A percentile compares a stretch with the other conserved stretches of the same genome.
These are phyloP conservation scores for Centroberyx gerrardi DNA, from an alignment of 2,797 vertebrate species.

Conservation along the genomic window DNA sequence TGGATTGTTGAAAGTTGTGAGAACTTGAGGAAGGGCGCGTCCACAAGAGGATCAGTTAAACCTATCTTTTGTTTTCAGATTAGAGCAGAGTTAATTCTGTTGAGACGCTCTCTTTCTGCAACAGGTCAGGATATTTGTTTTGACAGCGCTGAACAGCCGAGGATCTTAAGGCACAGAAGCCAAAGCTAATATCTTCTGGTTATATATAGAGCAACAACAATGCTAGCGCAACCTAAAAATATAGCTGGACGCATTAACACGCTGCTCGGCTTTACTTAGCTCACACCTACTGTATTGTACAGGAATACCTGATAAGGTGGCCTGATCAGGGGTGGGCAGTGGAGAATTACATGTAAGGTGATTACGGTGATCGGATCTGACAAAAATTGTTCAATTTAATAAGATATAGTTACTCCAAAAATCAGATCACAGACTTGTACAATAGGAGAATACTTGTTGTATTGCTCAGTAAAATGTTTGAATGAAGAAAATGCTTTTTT, in stretches of 20 bases:
- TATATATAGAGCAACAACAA: slow-evolving; percentile 55
- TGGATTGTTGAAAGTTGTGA: no score
- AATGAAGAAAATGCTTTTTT: no score
- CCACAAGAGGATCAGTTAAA: slow-evolving; percentile 35
- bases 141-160: neutral
- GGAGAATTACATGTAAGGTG: neutral
- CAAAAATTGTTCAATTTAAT: no score
- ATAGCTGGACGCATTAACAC: slow-evolving; percentile 1
- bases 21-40: neutral
- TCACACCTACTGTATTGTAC: neutral
- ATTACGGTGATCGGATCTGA: slow-evolving; percentile 32
- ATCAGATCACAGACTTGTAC: no score
- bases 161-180: neutral
- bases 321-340: neutral
- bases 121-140: neutral
- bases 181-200: neutral
- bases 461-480: no score
- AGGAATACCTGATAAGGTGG: slow-evolving; percentile 16
- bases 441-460: no score
- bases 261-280: slow-evolving; percentile 28
- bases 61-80: slow-evolving; percentile 39
- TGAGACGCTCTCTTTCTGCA: neutral
- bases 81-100: slow-evolving; percentile 24
- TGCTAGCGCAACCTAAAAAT: slow-evolving; percentile 28
- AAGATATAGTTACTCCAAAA: no score